A percentile compares a stretch with the other conserved stretches of the same genome.
Evolutionary conservation across 2,888 invertebrate genomes (phyloP).

Genomic region (Drosophila tripunctata): DNA sequence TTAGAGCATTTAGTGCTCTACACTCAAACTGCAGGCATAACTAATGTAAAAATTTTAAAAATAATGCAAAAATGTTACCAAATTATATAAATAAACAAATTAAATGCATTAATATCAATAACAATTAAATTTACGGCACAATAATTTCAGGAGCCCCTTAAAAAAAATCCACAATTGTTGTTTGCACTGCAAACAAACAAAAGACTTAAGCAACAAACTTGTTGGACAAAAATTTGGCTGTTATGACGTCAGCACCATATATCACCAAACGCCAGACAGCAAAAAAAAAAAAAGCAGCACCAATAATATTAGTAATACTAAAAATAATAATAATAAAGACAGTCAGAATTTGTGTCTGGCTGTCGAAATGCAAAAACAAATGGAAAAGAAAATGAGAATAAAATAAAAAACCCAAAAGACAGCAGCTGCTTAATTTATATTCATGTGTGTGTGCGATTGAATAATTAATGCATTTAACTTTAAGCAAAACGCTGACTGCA

Average conservation of each 20-base stretch:
- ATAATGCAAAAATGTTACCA: background rate
- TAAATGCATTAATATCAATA: background rate
- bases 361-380: slow-evolving; percentile 57
- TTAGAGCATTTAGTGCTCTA: background rate
- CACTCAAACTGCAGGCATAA: background rate
- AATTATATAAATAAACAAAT: background rate
- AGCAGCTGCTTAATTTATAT: slow-evolving; percentile 23
- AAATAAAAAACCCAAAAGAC: slow-evolving; percentile 14
- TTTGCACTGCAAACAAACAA: slow-evolving; percentile 46
- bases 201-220: slow-evolving; percentile 79
- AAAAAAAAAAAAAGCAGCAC: slow-evolving; percentile 22
- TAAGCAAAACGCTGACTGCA: background rate
- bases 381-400: slow-evolving; percentile 7
- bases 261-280: slow-evolving; percentile 3
- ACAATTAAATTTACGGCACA: background rate
- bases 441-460: background rate
- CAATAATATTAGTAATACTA: slow-evolving; percentile 16
- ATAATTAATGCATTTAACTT: slow-evolving; percentile 44
- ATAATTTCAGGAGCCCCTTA: too few relatives aligned
- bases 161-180: slow-evolving; percentile 1
- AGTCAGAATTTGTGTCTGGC: slow-evolving; percentile 31
- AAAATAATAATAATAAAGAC: slow-evolving; percentile 14
- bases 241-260: slow-evolving; percentile 52
- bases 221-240: slow-evolving; percentile 10
- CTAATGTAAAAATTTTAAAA: background rate